Conservation (phyloP, 2,113 vertebrate genomes). For the Haemorhous mexicanus region DNA sequence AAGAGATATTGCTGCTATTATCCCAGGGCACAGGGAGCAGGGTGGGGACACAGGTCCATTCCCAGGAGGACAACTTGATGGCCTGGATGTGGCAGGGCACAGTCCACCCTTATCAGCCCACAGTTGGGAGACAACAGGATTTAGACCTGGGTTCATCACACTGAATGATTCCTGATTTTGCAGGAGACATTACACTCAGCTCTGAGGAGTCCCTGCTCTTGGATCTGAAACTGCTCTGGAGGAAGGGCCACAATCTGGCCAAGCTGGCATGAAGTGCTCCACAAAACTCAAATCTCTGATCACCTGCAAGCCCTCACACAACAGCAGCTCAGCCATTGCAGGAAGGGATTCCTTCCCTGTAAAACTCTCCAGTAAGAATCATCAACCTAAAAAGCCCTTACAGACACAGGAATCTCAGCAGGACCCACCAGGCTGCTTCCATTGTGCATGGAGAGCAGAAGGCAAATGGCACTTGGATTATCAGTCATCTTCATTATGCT, state of each 20-base stretch:
- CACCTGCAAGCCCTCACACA: background rate
- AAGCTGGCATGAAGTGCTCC: background rate
- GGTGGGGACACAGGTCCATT: background rate
- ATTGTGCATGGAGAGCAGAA: background rate
- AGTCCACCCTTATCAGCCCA: background rate
- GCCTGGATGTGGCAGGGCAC: background rate
- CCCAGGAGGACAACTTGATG: rapidly evolving
- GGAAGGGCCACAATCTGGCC: background rate
- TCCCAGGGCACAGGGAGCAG: background rate
- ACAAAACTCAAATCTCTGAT: background rate
- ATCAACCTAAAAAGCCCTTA: background rate
- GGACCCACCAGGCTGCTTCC: background rate
- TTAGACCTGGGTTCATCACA: background rate
- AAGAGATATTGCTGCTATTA: background rate
- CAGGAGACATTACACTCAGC: background rate
- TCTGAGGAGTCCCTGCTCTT: background rate
- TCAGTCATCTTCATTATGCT: background rate
- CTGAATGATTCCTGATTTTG: background rate
- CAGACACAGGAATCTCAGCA: background rate
- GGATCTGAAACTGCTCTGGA: background rate
- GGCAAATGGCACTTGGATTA: background rate
- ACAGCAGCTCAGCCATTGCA: background rate
- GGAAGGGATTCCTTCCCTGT: background rate
- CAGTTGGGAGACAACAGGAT: background rate
- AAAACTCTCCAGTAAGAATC: background rate